Percentiles rank a stretch among this genome's conserved stretches.
Evolutionary conservation across 1,140 invertebrate species (phyloP).

Genomic region (Drosophila gunungcola): DNA sequence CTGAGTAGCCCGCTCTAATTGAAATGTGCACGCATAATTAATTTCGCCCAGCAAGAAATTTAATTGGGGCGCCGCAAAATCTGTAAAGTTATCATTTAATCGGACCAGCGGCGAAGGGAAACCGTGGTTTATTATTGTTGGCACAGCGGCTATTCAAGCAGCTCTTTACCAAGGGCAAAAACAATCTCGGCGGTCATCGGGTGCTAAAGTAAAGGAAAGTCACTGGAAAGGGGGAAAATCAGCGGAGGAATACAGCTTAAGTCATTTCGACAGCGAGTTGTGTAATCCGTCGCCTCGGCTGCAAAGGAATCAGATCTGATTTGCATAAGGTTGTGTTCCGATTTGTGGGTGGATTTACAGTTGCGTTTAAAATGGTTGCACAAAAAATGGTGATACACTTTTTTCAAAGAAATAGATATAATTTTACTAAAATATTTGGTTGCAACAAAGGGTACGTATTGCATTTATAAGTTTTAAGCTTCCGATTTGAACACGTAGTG

Average conservation of each 20-base stretch:
- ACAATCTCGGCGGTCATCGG: constrained; percentile 18
- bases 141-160: constrained; percentile 68
- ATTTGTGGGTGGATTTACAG: neutral
- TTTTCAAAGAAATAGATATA: too few species aligned
- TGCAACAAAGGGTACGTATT: too few species aligned
- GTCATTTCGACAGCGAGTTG: constrained; percentile 73
- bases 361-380: neutral
- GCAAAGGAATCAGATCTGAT: constrained; percentile 43
- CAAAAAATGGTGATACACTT: too few species aligned
- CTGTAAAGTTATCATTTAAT: constrained; percentile 59
- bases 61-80: constrained; percentile 46
- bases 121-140: constrained; percentile 67
- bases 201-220: neutral
- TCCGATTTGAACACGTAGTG: too few species aligned
- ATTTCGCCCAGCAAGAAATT: constrained; percentile 52
- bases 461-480: too few species aligned
- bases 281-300: constrained; percentile 61
- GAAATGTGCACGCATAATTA: constrained; percentile 76
- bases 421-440: too few species aligned
- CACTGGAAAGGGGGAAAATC: constrained; percentile 1
- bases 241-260: constrained; percentile 47
- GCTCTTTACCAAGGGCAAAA: constrained; percentile 61
- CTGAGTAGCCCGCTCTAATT: constrained; percentile 53
- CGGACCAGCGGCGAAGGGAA: neutral
- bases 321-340: constrained; percentile 27